phyloP scores from a whole-genome alignment of 2,113 vertebrate species.

The Procavia capensis region DNA sequence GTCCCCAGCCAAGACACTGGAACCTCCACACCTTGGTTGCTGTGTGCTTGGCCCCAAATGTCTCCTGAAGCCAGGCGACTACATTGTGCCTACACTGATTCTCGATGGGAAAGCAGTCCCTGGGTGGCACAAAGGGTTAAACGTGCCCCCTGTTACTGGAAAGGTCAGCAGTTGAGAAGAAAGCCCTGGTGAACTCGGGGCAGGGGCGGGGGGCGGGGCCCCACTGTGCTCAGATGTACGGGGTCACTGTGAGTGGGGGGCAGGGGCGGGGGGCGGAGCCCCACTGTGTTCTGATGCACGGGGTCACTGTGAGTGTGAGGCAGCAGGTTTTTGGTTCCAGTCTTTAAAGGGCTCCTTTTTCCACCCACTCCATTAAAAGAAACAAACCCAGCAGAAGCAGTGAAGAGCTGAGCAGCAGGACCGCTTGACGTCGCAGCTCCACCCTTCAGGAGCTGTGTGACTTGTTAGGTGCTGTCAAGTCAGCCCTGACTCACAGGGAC shows the following conservation, averaged over 20 bases:
- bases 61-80: neutral
- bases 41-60: neutral
- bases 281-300: no score
- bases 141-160: neutral
- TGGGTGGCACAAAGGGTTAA: neutral
- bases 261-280: no score
- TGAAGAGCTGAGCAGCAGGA: neutral
- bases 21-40: neutral
- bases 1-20: neutral
- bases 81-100: neutral
- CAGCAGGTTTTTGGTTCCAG: neutral
- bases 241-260: no score
- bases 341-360: neutral
- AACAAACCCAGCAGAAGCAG: neutral
- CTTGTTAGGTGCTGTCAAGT: no score
- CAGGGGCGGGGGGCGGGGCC: no score
- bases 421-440: neutral
- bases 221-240: no score
- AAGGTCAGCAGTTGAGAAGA: neutral
- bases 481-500: no score
- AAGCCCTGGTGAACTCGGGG: neutral
- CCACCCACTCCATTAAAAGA: neutral
- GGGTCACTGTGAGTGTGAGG: neutral
- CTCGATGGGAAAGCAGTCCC: neutral
- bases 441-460: neutral